phyloP scores from a whole-genome alignment of 2,797 vertebrate species.

The Psittacula derbiana region DNA sequence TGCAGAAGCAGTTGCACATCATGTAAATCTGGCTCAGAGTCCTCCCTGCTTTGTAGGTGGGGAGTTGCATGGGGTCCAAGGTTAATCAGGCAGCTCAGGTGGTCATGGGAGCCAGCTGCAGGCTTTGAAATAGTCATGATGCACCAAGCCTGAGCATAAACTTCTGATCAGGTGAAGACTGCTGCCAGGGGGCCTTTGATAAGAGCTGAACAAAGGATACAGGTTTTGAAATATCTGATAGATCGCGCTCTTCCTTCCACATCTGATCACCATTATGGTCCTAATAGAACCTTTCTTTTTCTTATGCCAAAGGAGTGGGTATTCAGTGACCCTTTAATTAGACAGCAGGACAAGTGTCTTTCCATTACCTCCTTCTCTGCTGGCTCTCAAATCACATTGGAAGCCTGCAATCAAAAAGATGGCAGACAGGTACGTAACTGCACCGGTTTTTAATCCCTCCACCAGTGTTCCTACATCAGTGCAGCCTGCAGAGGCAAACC shows the following conservation, averaged over 20 bases:
- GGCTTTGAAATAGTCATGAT: background rate
- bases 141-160: background rate
- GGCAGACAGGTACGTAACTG: conserved; percentile 90
- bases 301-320: conserved; percentile 86
- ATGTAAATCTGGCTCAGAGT: background rate
- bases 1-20: background rate
- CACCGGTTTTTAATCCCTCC: background rate
- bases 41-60: background rate
- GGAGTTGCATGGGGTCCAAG: background rate
- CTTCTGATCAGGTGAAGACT: background rate
- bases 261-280: background rate
- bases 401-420: conserved; percentile 91
- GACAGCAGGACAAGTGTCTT: conserved; percentile 93
- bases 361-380: conserved; percentile 87
- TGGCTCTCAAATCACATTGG: conserved; percentile 88
- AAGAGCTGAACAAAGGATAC: background rate
- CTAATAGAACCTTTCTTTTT: conserved; percentile 13
- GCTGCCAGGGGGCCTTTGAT: background rate
- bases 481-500: background rate
- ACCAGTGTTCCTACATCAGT: background rate
- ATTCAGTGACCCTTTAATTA: conserved; percentile 89
- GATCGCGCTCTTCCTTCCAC: background rate
- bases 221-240: background rate
- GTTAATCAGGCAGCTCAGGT: background rate
- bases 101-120: background rate